Conservation (phyloP, 2,888 invertebrate genomes). For the Lasioglossum malachurum region DNA sequence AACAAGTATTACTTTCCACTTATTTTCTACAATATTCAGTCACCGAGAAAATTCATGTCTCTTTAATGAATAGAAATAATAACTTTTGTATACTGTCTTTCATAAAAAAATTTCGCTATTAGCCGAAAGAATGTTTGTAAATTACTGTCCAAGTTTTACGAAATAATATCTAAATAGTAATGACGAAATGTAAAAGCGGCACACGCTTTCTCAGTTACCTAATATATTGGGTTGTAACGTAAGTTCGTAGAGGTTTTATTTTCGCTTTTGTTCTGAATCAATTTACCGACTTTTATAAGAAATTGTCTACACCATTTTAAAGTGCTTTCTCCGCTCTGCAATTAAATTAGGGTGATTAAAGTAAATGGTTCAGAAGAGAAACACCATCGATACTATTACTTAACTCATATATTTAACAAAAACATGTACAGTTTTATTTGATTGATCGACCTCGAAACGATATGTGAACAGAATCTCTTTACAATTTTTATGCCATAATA, state of each 20-base stretch:
- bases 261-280: no score
- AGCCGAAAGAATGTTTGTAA: not conserved
- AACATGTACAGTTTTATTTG: constrained; percentile 65
- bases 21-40: not conserved
- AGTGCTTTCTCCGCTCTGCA: no score
- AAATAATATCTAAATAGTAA: not conserved
- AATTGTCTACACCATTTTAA: no score
- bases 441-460: constrained; percentile 64
- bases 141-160: not conserved
- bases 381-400: constrained; percentile 5
- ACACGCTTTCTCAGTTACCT: not conserved
- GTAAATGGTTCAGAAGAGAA: not conserved
- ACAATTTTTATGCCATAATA: no score
- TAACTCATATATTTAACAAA: constrained; percentile 67
- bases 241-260: no score
- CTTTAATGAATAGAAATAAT: not conserved
- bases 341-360: not conserved
- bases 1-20: not conserved
- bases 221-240: no score
- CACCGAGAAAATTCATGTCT: not conserved
- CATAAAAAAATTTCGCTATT: not conserved
- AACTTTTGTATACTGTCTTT: not conserved
- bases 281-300: no score
- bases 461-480: constrained; percentile 72
- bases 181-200: not conserved